Evolutionary conservation across 1,140 invertebrate genomes (phyloP), one percentile per base, ranked within the genome.

Genomic region (Mactra quadrangularis): DNA sequence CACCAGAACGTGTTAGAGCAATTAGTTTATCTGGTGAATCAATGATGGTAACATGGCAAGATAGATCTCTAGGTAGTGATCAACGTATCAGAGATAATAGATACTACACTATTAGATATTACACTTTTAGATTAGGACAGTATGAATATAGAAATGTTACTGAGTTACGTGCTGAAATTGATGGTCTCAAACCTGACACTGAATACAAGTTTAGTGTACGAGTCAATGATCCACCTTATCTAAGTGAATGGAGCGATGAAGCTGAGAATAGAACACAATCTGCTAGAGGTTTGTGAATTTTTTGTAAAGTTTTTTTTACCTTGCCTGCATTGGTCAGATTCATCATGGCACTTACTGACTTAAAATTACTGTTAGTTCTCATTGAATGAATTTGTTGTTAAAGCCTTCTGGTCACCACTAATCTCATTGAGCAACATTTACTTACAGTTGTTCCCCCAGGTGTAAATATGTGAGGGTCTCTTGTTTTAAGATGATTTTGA

Each of bases 151-250:
- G 41, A 27, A 81, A 81, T 35, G 47, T 68, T 1, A 81, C 77
- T 13, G 66, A 81, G 22, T 29, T 71, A 22, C 22, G 52, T 2
- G 41, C 29, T 15, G n/a, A 55, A 13, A 38, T 81, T 22, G 19
- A 47, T 1, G 45, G 55, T 17, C 77, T 81, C 17, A 31, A 33
- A n/a, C 17, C 60, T 7, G 62, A 47, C 29, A 81, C 66, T n/a
- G 52, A 55, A n/a, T 81, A 81, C 29, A 13, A 57, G 25, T 81
- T 81, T 71, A 60, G 31, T 47, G 53, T 81, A 27, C 77, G 77
- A 41, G 77, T 81, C 13, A 81, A 81, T 60, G 55, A 81, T 50
- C 77, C 77, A 31, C 77, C 77, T 33, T 81, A 71, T 53, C 77
- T 81, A 3, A 70, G 64, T 70, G 64, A 81, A 47, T 81, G 77